Base-by-base conservation (phyloP, 1,140 invertebrate species). In the Zaprionus ornatus region DNA sequence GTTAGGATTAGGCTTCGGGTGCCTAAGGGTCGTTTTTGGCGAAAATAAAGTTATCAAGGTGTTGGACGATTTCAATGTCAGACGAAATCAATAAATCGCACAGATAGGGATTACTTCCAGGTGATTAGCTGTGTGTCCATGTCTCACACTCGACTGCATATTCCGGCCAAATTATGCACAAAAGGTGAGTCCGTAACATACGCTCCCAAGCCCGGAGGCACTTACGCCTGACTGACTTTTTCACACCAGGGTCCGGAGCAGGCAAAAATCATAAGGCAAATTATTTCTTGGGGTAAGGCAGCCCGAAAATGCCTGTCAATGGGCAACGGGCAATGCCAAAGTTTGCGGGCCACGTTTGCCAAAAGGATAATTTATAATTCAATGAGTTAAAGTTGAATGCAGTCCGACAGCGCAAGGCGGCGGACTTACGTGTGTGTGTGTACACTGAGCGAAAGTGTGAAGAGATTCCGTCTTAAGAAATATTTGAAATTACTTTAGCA, bases 361-460 rank as follows among this genome's bases (percentile, higher is more conserved):
- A 45, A 68, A 37, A 54, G 70, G 71, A 82, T 90, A 90, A 90
- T 90, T 90, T 90, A 90, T 90, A 90, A 90, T 90, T 90, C 81
- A 90, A 90, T 90, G 86, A 90, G 85, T 85, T 85, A 70, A 84
- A 87, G 85, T 90, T 90, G 84, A 87, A 88, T 87, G 85, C 84
- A 80, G 61, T 70, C 56, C 72, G 68, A 80, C 72, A 74, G 75
- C 72, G 70, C 70, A 74, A 87, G 66, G 37, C 59, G 32, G 50
- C 17, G 59, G 35, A 40, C n/a, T 27, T 40, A 25, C 15, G 35
- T 19, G 54, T 32, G 35, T 19, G 54, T 32, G 19, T n/a, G n/a
- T 59, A 40, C 55, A 73, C 62, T 25, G 32, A 32, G 25, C 21
- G 29, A 48, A 32, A 52, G 13, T 45, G 32, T 6, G 0, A 9